Evolutionary conservation across 2,113 vertebrate genomes (phyloP).

Genomic region (Tringa solitaria): DNA sequence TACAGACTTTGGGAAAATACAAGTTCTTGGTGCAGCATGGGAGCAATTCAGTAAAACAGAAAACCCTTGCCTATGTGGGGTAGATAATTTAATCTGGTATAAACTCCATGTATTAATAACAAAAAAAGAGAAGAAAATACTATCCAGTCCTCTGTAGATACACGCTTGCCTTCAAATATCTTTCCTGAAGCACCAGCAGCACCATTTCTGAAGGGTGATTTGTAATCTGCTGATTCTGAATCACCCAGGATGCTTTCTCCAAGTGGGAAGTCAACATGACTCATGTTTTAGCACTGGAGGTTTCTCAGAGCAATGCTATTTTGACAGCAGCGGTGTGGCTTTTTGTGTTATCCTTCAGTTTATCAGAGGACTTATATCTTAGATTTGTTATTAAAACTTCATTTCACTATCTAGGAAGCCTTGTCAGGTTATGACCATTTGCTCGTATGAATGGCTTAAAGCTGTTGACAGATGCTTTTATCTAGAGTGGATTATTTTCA

Average conservation of each 20-base stretch:
- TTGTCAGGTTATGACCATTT: constrained; percentile 22
- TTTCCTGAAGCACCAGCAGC: background rate
- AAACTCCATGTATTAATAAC: background rate
- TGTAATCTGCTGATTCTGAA: background rate
- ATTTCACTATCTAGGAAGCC: background rate
- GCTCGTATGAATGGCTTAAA: background rate
- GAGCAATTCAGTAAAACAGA: background rate
- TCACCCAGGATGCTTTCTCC: background rate
- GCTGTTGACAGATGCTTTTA: background rate
- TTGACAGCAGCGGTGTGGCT: background rate
- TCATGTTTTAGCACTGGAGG: background rate
- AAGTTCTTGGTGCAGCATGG: background rate
- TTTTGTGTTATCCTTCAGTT: background rate
- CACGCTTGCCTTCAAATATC: background rate
- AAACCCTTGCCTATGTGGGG: background rate
- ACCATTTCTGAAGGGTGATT: background rate
- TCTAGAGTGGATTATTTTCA: background rate
- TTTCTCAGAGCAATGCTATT: background rate
- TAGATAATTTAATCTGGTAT: background rate
- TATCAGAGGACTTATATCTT: background rate
- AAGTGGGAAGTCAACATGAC: background rate
- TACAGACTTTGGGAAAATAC: background rate
- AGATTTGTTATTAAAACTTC: background rate
- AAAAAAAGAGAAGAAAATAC: background rate
- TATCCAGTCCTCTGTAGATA: background rate